These are phyloP conservation scores for Hippolais icterina DNA, from an alignment of 2,113 vertebrate species.

Conservation along the genomic window DNA sequence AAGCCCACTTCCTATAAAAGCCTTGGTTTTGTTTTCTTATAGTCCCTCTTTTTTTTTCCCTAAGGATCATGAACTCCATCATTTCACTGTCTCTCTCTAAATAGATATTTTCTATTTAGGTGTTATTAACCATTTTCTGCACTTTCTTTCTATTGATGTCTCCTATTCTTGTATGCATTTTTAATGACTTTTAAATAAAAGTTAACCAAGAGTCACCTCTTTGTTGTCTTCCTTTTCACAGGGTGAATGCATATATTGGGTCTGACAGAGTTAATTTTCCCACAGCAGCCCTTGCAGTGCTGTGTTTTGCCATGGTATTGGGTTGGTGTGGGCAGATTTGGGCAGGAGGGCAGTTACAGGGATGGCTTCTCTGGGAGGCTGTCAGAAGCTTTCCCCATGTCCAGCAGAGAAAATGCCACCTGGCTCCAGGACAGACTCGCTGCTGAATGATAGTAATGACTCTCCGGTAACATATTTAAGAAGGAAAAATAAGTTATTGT, in stretches of 20 bases:
- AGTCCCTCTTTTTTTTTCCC: neutral
- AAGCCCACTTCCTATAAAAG: neutral
- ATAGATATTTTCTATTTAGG: neutral
- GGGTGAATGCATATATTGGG: neutral
- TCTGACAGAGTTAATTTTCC: neutral
- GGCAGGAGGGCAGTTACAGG: neutral
- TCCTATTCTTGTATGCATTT: neutral
- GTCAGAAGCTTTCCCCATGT: neutral
- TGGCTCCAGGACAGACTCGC: neutral
- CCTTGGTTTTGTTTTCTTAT: neutral
- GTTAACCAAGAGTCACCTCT: rapidly evolving
- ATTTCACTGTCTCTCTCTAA: neutral
- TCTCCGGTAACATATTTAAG: neutral
- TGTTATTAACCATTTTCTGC: neutral
- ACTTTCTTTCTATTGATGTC: neutral
- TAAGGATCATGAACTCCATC: neutral
- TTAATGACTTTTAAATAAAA: too few relatives aligned
- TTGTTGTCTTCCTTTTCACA: neutral
- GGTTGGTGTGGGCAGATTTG: neutral
- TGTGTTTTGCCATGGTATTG: neutral
- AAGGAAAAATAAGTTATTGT: neutral
- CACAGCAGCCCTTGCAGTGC: neutral
- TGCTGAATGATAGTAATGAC: neutral
- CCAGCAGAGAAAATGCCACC: neutral
- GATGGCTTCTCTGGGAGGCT: neutral